phyloP scores from a whole-genome alignment of 2,113 vertebrate species.

The Lampris incognitus region DNA sequence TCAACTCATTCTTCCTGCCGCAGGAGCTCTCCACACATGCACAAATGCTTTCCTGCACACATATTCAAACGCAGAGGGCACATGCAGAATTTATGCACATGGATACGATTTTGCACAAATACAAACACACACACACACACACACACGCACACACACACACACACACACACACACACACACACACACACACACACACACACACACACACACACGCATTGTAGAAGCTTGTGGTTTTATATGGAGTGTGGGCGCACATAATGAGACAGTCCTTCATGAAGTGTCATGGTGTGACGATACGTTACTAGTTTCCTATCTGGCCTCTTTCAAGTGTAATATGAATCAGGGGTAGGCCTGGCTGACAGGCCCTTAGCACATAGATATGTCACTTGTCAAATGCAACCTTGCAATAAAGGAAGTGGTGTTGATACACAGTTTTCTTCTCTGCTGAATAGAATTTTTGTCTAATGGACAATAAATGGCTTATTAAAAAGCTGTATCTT shows the following conservation, averaged over 20 bases:
- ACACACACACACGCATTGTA: slow-evolving; percentile 10
- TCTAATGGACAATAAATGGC: slow-evolving; percentile 38
- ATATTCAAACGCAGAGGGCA: no score
- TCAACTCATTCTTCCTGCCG: slow-evolving; percentile 73
- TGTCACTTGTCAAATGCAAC: slow-evolving; percentile 54
- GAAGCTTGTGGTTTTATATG: slow-evolving; percentile 76
- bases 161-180: slow-evolving; percentile 13
- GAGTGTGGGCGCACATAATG: slow-evolving; percentile 77
- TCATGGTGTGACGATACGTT: slow-evolving; percentile 73
- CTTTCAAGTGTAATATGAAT: slow-evolving; percentile 75
- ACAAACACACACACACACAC: slow-evolving; percentile 17
- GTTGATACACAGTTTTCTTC: slow-evolving; percentile 18
- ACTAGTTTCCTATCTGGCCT: slow-evolving; percentile 66
- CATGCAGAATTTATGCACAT: no score
- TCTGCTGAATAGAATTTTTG: slow-evolving; percentile 9
- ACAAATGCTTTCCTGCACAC: slow-evolving; percentile 2
- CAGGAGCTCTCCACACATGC: slow-evolving; percentile 47
- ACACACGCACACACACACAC: slow-evolving; percentile 5
- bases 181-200: background rate
- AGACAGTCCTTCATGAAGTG: slow-evolving; percentile 75
- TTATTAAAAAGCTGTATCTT: background rate
- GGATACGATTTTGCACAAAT: no score
- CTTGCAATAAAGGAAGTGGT: slow-evolving; percentile 48
- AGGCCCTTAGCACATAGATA: slow-evolving; percentile 57
- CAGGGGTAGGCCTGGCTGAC: slow-evolving; percentile 44